Percentiles rank a stretch among this genome's conserved stretches.
Conservation (phyloP, 2,888 invertebrate species). For the Tetropium fuscum region DNA sequence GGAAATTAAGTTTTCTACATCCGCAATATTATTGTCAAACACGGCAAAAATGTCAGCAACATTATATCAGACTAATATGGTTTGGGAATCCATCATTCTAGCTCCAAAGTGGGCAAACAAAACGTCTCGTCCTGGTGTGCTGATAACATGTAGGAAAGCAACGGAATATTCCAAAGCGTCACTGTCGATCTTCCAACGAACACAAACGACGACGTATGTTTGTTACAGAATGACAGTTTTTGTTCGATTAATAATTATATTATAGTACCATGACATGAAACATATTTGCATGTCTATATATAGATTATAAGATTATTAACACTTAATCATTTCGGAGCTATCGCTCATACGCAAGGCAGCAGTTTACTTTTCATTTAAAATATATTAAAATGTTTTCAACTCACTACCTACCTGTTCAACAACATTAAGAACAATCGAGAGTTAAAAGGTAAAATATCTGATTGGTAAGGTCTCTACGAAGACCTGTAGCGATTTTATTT, state of each 20-base stretch:
- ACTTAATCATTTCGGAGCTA: slow-evolving; percentile 1
- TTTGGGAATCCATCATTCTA: not conserved
- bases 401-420: too few species aligned
- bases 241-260: slow-evolving; percentile 13
- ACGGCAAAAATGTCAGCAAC: too few species aligned
- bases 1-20: too few species aligned
- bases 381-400: not conserved
- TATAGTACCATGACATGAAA: slow-evolving; percentile 7
- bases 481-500: too few species aligned
- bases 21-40: too few species aligned
- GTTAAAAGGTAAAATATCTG: not conserved
- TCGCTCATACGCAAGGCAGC: not conserved
- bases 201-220: slow-evolving; percentile 19
- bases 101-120: not conserved
- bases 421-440: too few species aligned
- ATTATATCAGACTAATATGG: too few species aligned
- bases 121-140: not conserved
- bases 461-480: slow-evolving; percentile 6
- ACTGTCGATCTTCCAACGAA: slow-evolving; percentile 14
- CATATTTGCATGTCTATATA: slow-evolving; percentile 15
- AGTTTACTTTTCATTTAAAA: slow-evolving; percentile 13
- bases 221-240: slow-evolving; percentile 19
- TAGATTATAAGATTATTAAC: slow-evolving; percentile 15
- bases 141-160: slow-evolving; percentile 6
- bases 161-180: slow-evolving; percentile 10